These are phyloP conservation scores for Ptychoptera contaminata DNA, from an alignment of 2,888 invertebrate species.

Conservation along the genomic window DNA sequence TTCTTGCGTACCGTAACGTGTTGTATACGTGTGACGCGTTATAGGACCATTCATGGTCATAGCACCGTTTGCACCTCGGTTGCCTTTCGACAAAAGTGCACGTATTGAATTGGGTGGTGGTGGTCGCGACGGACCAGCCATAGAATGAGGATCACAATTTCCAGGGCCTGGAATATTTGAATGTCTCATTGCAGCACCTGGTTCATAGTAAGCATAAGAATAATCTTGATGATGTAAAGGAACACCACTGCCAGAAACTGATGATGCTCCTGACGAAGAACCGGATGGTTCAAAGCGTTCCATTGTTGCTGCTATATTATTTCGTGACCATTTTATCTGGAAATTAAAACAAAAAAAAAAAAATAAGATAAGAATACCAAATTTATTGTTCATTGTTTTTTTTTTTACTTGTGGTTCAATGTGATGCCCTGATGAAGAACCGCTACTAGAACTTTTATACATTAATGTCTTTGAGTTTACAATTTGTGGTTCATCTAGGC, in stretches of 20 bases:
- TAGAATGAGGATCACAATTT: constrained; percentile 16
- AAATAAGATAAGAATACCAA: constrained; percentile 25
- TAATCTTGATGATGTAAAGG: constrained; percentile 41
- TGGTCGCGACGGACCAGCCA: constrained; percentile 14
- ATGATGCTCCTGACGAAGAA: constrained; percentile 12
- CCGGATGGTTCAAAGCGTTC: constrained; percentile 34
- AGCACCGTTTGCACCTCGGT: constrained; percentile 17
- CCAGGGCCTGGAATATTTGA: constrained; percentile 47
- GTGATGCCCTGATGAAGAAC: background rate
- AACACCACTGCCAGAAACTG: constrained; percentile 4
- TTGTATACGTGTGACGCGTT: constrained; percentile 47
- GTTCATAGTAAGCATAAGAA: constrained; percentile 71
- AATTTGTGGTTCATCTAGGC: constrained; percentile 15
- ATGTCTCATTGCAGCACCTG: constrained; percentile 42
- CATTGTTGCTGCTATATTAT: constrained; percentile 40
- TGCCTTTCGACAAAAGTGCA: constrained; percentile 27
- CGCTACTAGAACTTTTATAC: background rate
- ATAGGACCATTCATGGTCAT: constrained; percentile 24
- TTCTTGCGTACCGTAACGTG: constrained; percentile 43
- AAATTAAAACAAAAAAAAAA: constrained; percentile 11
- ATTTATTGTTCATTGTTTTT: background rate
- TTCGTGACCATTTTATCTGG: constrained; percentile 35
- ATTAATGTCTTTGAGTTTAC: background rate
- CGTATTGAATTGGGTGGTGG: constrained; percentile 29
- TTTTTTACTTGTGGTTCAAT: constrained; percentile 6